Evolutionary conservation across 2,888 invertebrate genomes (phyloP), one percentile per base, ranked within the genome.

Genomic region (Heliconius ismenius): DNA sequence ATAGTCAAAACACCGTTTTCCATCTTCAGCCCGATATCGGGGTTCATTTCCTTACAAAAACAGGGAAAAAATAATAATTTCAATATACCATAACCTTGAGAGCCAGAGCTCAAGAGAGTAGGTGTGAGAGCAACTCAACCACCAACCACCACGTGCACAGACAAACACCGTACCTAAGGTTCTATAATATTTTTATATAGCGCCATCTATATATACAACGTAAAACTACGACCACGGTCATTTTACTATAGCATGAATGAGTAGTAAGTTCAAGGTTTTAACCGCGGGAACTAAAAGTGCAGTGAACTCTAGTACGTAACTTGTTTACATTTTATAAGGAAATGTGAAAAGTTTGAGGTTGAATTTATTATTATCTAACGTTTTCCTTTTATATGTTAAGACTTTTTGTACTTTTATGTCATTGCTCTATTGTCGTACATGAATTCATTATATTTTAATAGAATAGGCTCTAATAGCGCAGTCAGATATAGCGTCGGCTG

Each of bases 221-320:
- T 28, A 28, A 28, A 28, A 28, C 28, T 28, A 28, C 75, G 75
- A 83, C 86, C 91, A 91, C 58, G 90, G 91, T 82, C 90, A 88
- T 65, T 80, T 89, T 91, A 90, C 92, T 90, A 73, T 21, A 39
- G 26, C n/a, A 62, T 73, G 54, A 54, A 28, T 49, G 60, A 62
- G 26, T 73, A 36, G 36, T 72, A 72, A 72, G 60, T 39, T 70
- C 70, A 70, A 70, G 70, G 70, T 18, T 58, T 58, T 36, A 24
- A 2, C 70, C 70, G 70, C 32, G 58, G 58, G 54, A 70, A 58
- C 54, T 58, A 15, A 7, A 7, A 32, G 58, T 58, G 15, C 70
- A 58, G 58, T 58, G 70, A 58, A 70, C 70, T 32, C 58, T 24
- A 54, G 24, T 24, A 36, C 36, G n/a, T 13, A 24, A 58, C 54